These are phyloP conservation scores for Hypothenemus hampei DNA, from an alignment of 1,140 invertebrate species.

Conservation along the genomic window DNA sequence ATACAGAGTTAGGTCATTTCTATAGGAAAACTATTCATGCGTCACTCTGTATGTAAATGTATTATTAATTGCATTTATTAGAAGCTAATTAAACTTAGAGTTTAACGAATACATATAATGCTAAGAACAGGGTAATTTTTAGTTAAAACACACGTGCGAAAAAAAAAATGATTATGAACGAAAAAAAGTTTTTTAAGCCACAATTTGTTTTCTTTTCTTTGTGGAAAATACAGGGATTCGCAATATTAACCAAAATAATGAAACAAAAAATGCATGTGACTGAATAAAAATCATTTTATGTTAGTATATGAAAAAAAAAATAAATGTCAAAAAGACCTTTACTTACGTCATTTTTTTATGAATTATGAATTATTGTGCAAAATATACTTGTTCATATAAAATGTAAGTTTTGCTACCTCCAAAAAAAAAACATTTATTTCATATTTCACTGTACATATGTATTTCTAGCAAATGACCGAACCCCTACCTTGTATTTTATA, in stretches of 20 bases:
- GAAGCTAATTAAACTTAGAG: slow-evolving; percentile 2
- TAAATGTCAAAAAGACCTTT: slow-evolving; percentile 20
- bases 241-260: too few species aligned
- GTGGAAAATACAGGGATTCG: slow-evolving; percentile 36
- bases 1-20: background rate
- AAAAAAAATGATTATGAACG: background rate
- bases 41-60: slow-evolving; percentile 1
- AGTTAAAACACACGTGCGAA: slow-evolving; percentile 15
- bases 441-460: too few species aligned
- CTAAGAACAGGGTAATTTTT: slow-evolving; percentile 29
- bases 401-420: too few species aligned
- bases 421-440: too few species aligned
- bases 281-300: slow-evolving; percentile 27
- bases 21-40: slow-evolving; percentile 1
- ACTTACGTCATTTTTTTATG: background rate
- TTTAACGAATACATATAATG: slow-evolving; percentile 24
- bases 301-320: slow-evolving; percentile 25
- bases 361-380: background rate
- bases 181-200: background rate
- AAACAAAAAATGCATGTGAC: slow-evolving; percentile 33
- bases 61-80: slow-evolving; percentile 19
- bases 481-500: too few species aligned
- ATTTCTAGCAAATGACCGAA: too few species aligned
- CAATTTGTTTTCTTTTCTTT: slow-evolving; percentile 14
- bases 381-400: too few species aligned